Base-by-base conservation (phyloP, 2,888 invertebrate species). In the Scrobipalpa costella region DNA sequence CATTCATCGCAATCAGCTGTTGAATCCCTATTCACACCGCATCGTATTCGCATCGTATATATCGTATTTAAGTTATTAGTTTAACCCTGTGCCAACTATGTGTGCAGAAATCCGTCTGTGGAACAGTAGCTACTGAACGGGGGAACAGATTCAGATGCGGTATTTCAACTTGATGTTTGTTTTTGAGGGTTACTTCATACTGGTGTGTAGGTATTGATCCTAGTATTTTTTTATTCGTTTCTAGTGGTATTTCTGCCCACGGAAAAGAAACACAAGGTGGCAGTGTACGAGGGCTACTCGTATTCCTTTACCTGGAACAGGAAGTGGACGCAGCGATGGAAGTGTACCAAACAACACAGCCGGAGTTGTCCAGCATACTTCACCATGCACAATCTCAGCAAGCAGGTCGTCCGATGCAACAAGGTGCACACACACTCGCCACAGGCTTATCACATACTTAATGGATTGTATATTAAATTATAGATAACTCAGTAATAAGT, bases 311-410 rank as follows among this genome's bases (percentile, higher is more conserved):
- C 21, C 9, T 27, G 13, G 15, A 17, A 15, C 11, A 27, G 21
- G 27, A 52, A 52, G 13, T 27, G 7, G 11, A 52, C 52, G 52
- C 17, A 52, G 19, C 52, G 52, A 21, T 52, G 52, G 52, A 17
- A 11, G 13, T 52, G 52, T 8, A 8, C 27, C 2, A 52, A 52
- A 21, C 8, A 19, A 7, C 13, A 27, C 7, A 8, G 11, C 52
- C 21, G 8, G 27, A 19, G 17, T 1, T 52, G 52, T 8, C 15
- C 11, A 7, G 52, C 52, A 3, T 13, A 19, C 21, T 52, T 52
- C 52, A 27, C 27, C 8, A n/a, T n/a, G n/a, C 6, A 17, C 13
- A 11, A 27, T 8, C 15, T 17, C 3, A 11, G 11, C 13, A 52
- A 27, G 27, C 11, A 21, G 27, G 27, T 52, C 19, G 6, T 19